phyloP scores from a whole-genome alignment of 2,797 vertebrate species.

The Pipistrellus nathusii region DNA sequence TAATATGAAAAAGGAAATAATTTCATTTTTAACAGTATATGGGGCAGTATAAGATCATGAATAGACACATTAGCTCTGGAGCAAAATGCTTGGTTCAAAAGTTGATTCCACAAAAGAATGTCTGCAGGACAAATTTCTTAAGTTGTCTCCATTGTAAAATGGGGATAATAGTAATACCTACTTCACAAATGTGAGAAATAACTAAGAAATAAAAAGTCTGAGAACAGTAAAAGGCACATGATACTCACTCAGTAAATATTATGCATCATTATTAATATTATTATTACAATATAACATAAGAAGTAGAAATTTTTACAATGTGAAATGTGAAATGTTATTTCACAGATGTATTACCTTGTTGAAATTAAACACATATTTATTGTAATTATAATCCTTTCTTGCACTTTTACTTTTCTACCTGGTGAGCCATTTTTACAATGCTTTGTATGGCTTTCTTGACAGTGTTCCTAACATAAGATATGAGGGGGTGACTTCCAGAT shows the following conservation, averaged over 20 bases:
- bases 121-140: not conserved
- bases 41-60: not conserved
- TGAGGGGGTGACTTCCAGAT: not conserved
- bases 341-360: not conserved
- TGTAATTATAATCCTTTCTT: not conserved
- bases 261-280: not conserved
- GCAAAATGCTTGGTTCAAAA: not conserved
- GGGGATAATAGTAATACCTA: not conserved
- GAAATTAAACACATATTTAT: not conserved
- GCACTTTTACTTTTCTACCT: not conserved
- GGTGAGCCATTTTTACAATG: not conserved
- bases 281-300: not conserved
- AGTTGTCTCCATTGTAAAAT: not conserved
- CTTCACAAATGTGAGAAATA: not conserved
- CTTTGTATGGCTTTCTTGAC: not conserved
- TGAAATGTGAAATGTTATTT: conserved; percentile 9
- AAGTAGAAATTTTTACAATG: not conserved
- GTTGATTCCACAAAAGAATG: not conserved
- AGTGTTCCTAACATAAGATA: not conserved
- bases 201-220: not conserved
- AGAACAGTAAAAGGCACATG: not conserved
- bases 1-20: not conserved
- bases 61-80: not conserved
- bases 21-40: not conserved
- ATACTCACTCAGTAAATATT: not conserved